A percentile compares a stretch with the other conserved stretches of the same genome.
phyloP scores from a whole-genome alignment of 2,797 vertebrate genomes.

The Amniataba percoides region DNA sequence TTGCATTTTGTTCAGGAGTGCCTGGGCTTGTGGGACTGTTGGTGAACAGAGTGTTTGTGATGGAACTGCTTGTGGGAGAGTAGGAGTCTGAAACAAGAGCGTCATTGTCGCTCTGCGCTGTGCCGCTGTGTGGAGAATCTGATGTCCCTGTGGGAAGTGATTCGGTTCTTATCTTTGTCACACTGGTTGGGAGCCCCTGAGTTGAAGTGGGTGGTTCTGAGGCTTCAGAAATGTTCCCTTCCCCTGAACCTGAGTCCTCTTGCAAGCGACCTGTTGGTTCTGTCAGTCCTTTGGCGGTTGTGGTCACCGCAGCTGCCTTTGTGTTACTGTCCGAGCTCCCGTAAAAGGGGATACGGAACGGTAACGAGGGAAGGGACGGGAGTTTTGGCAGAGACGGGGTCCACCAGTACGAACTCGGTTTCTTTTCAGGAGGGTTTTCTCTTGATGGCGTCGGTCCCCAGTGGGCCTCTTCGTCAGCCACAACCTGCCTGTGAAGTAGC shows the following conservation, averaged over 20 bases:
- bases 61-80: constrained; percentile 65
- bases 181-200: constrained; percentile 54
- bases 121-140: constrained; percentile 67
- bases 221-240: constrained; percentile 52
- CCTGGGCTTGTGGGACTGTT: constrained; percentile 64
- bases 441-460: constrained; percentile 55
- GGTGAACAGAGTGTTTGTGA: constrained; percentile 69
- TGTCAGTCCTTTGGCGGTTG: constrained; percentile 21
- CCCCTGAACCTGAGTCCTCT: constrained; percentile 67
- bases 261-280: constrained; percentile 37
- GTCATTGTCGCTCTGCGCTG: constrained; percentile 54
- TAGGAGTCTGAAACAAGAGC: constrained; percentile 68
- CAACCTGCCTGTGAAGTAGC: constrained; percentile 60
- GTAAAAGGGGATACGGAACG: constrained; percentile 8
- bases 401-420: constrained; percentile 53
- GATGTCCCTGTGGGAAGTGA: constrained; percentile 72
- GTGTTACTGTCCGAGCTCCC: constrained; percentile 17
- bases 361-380: constrained; percentile 28
- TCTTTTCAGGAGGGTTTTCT: constrained; percentile 40
- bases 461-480: constrained; percentile 67
- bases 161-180: constrained; percentile 64
- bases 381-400: constrained; percentile 18
- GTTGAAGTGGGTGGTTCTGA: constrained; percentile 57
- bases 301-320: constrained; percentile 14
- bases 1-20: constrained; percentile 57